Base-by-base conservation (phyloP, 2,888 invertebrate species). In the Cerceris ruficornis region DNA sequence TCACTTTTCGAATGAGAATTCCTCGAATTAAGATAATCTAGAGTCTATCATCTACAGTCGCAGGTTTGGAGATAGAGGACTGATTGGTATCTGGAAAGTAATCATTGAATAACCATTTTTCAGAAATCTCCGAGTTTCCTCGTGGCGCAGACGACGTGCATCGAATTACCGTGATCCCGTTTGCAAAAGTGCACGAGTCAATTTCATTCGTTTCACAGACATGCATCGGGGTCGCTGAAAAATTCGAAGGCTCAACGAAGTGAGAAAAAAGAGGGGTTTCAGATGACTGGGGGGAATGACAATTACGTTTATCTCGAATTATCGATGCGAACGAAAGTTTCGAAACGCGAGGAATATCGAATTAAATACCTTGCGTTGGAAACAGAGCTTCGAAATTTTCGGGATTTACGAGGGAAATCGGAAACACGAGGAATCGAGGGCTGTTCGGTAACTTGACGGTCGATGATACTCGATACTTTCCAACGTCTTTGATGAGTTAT, bases 141-240 rank as follows among this genome's bases (percentile, higher is more conserved):
- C 55, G 59, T 54, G 49, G 59, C 70, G 69, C 65, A 60, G 73
- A 69, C 75, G 77, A 81, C 78, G 81, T 81, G 81, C 84, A 81
- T 77, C 43, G 62, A 57, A 59, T 52, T 69, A 17, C 42, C 54
- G 5, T 28, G 28, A 28, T 28, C 28, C 4, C 28, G 28, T 28
- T 28, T 4, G 28, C 28, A 28, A 28, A 28, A 28, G 28, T 4
- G 28, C 28, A 28, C 28, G 28, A 28, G 28, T 28, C 28, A 28
- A 28, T 28, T 28, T 28, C 28, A 28, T 28, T 28, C 72, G 9
- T 54, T 58, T n/a, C 28, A 42, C 54, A 46, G 11, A 2, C 46
- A 11, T 6, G 5, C 11, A 46, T 11, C 1, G 11, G 11, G 8
- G 9, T 46, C 46, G 46, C 5, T 46, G 9, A 46, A 46, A 46